Conservation (phyloP, 2,888 invertebrate species). For the Ophion ellenae region DNA sequence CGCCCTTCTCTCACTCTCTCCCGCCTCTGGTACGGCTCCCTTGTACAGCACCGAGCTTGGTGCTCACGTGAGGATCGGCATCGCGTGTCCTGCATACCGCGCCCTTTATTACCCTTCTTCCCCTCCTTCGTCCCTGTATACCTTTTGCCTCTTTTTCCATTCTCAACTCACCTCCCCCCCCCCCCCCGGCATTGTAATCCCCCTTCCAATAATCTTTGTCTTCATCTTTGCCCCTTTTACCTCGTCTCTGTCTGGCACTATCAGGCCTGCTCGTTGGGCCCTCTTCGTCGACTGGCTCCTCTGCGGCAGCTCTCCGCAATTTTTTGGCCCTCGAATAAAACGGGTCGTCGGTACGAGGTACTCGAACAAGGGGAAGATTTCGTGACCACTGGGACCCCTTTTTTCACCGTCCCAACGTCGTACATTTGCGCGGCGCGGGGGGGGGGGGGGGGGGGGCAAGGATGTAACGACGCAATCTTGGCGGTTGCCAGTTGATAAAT, state of each 20-base stretch:
- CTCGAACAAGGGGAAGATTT: too few species aligned
- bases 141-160: conserved; percentile 48
- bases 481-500: too few species aligned
- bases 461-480: too few species aligned
- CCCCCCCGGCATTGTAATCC: neutral
- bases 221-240: conserved; percentile 28
- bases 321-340: too few species aligned
- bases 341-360: too few species aligned
- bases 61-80: conserved; percentile 77
- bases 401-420: too few species aligned
- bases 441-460: too few species aligned
- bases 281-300: neutral
- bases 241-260: neutral
- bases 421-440: too few species aligned
- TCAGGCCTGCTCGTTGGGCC: neutral
- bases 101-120: conserved; percentile 69
- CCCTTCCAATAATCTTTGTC: conserved; percentile 21
- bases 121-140: conserved; percentile 51
- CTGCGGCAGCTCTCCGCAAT: neutral
- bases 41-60: conserved; percentile 77
- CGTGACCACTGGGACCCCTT: too few species aligned
- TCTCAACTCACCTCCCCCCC: conserved; percentile 12
- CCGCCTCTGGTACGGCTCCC: conserved; percentile 40
- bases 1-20: conserved; percentile 16
- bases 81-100: conserved; percentile 80